Conservation (phyloP, 2,888 invertebrate genomes). For the Coenonympha arcania region DNA sequence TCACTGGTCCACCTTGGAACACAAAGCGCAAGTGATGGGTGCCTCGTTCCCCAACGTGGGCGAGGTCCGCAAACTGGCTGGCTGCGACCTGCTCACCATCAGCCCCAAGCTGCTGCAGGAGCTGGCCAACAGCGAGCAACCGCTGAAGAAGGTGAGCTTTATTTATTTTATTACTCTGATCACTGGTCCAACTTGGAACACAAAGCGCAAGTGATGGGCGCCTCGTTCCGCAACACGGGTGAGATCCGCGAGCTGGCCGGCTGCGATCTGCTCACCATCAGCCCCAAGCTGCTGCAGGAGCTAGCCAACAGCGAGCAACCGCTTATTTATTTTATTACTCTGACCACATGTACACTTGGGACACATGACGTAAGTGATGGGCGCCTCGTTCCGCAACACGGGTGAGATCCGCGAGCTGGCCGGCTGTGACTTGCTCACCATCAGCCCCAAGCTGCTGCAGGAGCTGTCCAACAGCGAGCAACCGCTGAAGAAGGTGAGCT, state of each 20-base stretch:
- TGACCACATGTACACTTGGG: too few species aligned
- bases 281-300: slow-evolving; percentile 86
- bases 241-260: slow-evolving; percentile 91
- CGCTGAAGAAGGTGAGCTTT: too few species aligned
- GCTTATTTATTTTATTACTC: too few species aligned
- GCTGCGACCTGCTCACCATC: slow-evolving; percentile 97
- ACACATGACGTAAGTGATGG: slow-evolving; percentile 99
- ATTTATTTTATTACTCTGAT: too few species aligned
- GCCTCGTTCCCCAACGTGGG: slow-evolving; percentile 99
- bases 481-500: too few species aligned
- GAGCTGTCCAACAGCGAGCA: slow-evolving; percentile 86
- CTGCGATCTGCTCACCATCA: slow-evolving; percentile 97
- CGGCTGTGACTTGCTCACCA: slow-evolving; percentile 97
- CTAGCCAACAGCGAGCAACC: slow-evolving; percentile 82
- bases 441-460: slow-evolving; percentile 87
- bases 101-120: slow-evolving; percentile 89
- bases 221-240: too few species aligned
- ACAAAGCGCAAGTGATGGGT: slow-evolving; percentile 99
- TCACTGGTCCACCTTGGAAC: slow-evolving; percentile 96
- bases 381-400: slow-evolving; percentile 99
- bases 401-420: slow-evolving; percentile 84
- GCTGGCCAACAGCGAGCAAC: slow-evolving; percentile 82
- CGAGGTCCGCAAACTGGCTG: slow-evolving; percentile 89
- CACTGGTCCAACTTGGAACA: slow-evolving; percentile 97
- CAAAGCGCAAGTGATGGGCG: slow-evolving; percentile 99